A percentile compares a stretch with the other conserved stretches of the same genome.
phyloP scores from a whole-genome alignment of 2,888 invertebrate species.

The Linnaemya vulpina region DNA sequence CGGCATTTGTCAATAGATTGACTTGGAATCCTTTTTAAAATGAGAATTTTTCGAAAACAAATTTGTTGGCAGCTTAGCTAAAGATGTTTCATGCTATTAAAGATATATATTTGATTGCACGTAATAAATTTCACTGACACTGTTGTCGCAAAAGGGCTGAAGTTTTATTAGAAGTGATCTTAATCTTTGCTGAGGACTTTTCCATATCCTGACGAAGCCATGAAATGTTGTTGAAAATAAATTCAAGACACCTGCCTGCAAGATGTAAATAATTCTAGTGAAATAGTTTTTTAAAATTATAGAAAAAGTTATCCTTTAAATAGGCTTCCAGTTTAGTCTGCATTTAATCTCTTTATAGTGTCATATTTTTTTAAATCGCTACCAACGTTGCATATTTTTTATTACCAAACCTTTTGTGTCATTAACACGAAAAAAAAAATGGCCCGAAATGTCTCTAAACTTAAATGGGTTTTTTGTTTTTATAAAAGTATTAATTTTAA shows the following conservation, averaged over 20 bases:
- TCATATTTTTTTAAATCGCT: not conserved
- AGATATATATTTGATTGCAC: not conserved
- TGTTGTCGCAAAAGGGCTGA: not conserved
- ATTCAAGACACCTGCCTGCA: too few relatives aligned
- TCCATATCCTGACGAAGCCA: too few relatives aligned
- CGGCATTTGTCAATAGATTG: slow-evolving; percentile 10
- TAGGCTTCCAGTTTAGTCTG: not conserved
- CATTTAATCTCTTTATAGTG: slow-evolving; percentile 8
- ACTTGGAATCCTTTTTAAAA: not conserved
- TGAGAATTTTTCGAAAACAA: not conserved
- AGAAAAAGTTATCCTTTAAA: not conserved
- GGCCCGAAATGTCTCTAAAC: slow-evolving; percentile 17
- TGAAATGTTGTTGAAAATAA: too few relatives aligned
- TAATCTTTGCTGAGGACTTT: too few relatives aligned
- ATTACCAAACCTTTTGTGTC: slow-evolving; percentile 9
- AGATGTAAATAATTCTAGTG: too few relatives aligned
- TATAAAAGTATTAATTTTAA: slow-evolving; percentile 63
- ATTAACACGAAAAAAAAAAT: slow-evolving; percentile 23
- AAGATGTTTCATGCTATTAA: not conserved
- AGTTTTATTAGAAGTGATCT: too few relatives aligned
- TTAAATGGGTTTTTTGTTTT: slow-evolving; percentile 32
- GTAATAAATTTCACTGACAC: not conserved
- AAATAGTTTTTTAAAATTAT: too few relatives aligned
- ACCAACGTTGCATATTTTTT: not conserved
- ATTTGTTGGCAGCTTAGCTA: not conserved